Conservation (phyloP, 2,797 vertebrate genomes). For the Gymnothorax javanicus region DNA sequence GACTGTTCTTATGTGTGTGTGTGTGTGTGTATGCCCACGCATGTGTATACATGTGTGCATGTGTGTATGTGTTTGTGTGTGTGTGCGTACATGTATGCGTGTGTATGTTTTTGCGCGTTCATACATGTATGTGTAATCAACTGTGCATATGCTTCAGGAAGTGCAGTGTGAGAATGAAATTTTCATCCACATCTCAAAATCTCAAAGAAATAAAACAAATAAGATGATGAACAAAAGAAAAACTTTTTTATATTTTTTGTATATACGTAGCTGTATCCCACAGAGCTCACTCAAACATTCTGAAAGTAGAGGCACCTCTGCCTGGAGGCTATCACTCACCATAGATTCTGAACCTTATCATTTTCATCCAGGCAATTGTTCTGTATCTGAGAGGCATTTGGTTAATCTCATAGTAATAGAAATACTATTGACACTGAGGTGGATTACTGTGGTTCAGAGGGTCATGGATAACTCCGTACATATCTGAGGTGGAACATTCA, state of each 20-base stretch:
- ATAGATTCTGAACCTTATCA: background rate
- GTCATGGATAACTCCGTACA: conserved; percentile 24
- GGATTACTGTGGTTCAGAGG: conserved; percentile 35
- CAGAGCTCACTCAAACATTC: background rate
- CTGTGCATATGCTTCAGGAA: background rate
- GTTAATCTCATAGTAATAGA: conserved; percentile 21
- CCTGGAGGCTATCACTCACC: background rate
- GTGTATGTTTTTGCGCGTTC: background rate
- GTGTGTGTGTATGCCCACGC: background rate
- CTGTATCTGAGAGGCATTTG: background rate
- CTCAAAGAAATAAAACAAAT: background rate
- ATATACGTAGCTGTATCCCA: background rate
- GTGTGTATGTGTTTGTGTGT: conserved; percentile 35
- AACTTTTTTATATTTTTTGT: background rate
- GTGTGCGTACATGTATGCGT: background rate
- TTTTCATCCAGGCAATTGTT: background rate
- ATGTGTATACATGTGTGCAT: conserved; percentile 18
- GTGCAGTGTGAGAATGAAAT: background rate
- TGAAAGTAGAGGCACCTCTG: background rate
- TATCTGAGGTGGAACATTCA: conserved; percentile 11
- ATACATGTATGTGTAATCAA: background rate
- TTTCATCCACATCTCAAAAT: background rate
- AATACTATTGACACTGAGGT: conserved; percentile 11
- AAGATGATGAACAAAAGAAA: background rate
- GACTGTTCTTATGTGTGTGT: too few relatives aligned